Evolutionary conservation across 2,888 invertebrate species (phyloP), one percentile per base, ranked within the genome.

Genomic region (Operophtera brumata): DNA sequence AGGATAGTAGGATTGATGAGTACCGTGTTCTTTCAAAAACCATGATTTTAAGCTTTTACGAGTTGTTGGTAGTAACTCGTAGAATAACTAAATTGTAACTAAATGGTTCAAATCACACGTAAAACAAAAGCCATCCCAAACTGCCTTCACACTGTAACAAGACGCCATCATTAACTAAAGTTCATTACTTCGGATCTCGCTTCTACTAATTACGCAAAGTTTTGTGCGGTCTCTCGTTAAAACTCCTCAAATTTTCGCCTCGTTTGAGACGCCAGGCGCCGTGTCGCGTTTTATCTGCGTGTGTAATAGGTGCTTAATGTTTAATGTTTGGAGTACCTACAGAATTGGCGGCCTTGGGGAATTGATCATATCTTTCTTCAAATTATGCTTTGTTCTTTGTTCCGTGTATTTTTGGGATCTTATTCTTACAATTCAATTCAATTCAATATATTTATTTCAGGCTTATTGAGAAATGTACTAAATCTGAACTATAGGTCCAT

Each of bases 201-300:
- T 40, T 60, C 62, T 75, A 70, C 77, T 80, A 82, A 82, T 81
- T 81, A 79, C 73, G 66, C 67, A 73, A 80, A 81, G 75, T 79
- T 81, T 72, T 64, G 62, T 64, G 68, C 61, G 65, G 63, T 61
- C 62, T 66, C 79, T 82, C 80, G 75, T 82, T 82, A 80, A 78
- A 81, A 78, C 77, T 82, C 71, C 75, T 80, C 71, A 69, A 54
- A 54, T 54, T 54, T 54, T 47, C 54, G 54, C 47, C 53, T 53
- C 42, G 53, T 54, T 54, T 48, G 44, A 54, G 47, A 43, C 54
- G 47, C 39, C 30, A 50, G 32, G 12, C 43, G 32, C 42, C 43
- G 47, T 43, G 42, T 42, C 52, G 47, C 34, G 43, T 48, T 54
- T 47, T 54, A 53, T 57, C 53, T 46, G 51, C 47, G 47, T 55